Percentiles rank a stretch among this genome's conserved stretches.
phyloP scores from a whole-genome alignment of 2,113 vertebrate genomes.

The Larimichthys polyactis region DNA sequence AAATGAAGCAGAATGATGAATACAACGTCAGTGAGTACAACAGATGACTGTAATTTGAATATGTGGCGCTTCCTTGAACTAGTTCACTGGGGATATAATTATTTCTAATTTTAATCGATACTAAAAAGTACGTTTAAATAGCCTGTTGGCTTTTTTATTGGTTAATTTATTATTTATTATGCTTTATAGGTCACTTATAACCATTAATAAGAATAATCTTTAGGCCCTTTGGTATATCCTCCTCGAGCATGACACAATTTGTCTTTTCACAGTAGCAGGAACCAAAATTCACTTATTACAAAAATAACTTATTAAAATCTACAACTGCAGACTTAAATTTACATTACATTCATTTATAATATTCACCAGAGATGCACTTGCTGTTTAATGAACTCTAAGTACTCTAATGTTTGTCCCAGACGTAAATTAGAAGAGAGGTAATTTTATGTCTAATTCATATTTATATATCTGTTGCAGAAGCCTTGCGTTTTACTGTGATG shows the following conservation, averaged over 20 bases:
- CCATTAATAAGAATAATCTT: background rate
- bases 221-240: background rate
- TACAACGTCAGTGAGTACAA: background rate
- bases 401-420: too few relatives aligned
- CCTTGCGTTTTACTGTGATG: too few relatives aligned
- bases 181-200: background rate
- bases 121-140: background rate
- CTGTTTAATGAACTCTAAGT: too few relatives aligned
- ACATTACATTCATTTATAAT: too few relatives aligned
- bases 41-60: background rate
- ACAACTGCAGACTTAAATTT: too few relatives aligned
- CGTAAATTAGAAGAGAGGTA: too few relatives aligned
- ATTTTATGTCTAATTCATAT: too few relatives aligned
- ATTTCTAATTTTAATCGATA: background rate
- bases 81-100: background rate
- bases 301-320: background rate
- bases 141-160: background rate
- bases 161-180: background rate
- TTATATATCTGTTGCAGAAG: too few relatives aligned
- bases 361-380: too few relatives aligned
- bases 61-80: background rate
- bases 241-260: too few relatives aligned
- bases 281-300: background rate
- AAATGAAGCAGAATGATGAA: constrained; percentile 11
- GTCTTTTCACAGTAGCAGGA: background rate